Evolutionary conservation across 2,797 vertebrate species (phyloP), one percentile per base, ranked within the genome.

Genomic region (Manis javanica): DNA sequence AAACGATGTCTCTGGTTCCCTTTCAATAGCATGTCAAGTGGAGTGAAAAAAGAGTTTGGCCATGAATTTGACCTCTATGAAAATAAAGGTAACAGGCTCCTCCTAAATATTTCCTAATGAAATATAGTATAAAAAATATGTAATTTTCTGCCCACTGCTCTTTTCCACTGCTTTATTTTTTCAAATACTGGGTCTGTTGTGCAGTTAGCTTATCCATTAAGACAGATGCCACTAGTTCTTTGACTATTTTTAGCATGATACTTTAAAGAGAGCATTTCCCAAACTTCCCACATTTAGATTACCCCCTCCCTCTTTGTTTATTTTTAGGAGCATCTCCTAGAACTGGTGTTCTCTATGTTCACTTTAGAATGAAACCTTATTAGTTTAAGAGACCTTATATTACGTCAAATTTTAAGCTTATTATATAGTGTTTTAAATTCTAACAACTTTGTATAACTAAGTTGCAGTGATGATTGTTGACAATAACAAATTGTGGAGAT

Each of bases 1-100:
- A 99, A 99, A 98, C 99, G 99, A 98, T 99, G 99, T 98, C 99
- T 99, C 97, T 99, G 99, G 99, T 99, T 99, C 93, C 99, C 99
- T 94, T 99, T 99, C 95, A 99, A 99, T 98, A 99, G 98, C 97
- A 99, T 99, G 98, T 99, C 99, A 87, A 98, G 98, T 98, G 99
- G 99, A 98, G 98, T 98, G 97, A 99, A 98, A 97, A 99, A 98
- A 87, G 99, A 99, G 90, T 99, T 98, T 95, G 99, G 99, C 98
- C 99, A 99, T 97, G 98, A 99, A 95, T 99, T 99, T 97, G 99
- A 99, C 97, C 99, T 99, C 88, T 99, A 99, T 98, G 99, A 99
- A 98, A 99, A 99, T 98, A 99, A 99, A 99, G 99, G 99, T 99
- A 99, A 99, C 97, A 96, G 95, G 97, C 91, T 98, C 98, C 98